Conservation (phyloP, 1,140 invertebrate genomes). For the Contarinia nasturtii region DNA sequence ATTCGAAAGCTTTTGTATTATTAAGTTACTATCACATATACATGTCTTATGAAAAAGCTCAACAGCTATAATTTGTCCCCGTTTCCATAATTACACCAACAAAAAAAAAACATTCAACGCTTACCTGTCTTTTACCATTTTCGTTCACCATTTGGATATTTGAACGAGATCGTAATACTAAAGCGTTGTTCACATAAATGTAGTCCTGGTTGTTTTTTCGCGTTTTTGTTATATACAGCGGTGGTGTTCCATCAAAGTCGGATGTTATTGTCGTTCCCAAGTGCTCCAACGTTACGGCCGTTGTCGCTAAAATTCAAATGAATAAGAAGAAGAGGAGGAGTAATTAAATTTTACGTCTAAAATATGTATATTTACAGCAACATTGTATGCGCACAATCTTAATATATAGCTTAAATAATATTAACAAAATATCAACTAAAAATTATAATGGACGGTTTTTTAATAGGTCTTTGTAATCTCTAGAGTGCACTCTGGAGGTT, state of each 20-base stretch:
- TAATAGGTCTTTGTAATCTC: too few relatives aligned
- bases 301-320: constrained; percentile 37
- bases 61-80: too few relatives aligned
- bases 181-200: constrained; percentile 65
- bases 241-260: constrained; percentile 58
- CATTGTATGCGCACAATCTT: background rate
- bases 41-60: too few relatives aligned
- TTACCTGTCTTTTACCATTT: constrained; percentile 45
- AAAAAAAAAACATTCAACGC: too few relatives aligned
- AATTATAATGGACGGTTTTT: too few relatives aligned
- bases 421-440: too few relatives aligned
- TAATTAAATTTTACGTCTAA: background rate
- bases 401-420: too few relatives aligned
- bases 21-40: too few relatives aligned
- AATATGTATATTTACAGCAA: background rate
- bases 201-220: constrained; percentile 37
- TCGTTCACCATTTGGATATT: constrained; percentile 38
- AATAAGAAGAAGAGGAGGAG: background rate
- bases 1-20: too few relatives aligned
- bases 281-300: constrained; percentile 44
- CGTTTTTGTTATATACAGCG: constrained; percentile 53
- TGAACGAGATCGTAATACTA: constrained; percentile 45
- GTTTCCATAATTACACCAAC: too few relatives aligned
- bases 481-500: too few relatives aligned
- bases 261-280: constrained; percentile 43